Evolutionary conservation across 2,113 vertebrate species (phyloP).

Genomic region (Danionella cerebrum): DNA sequence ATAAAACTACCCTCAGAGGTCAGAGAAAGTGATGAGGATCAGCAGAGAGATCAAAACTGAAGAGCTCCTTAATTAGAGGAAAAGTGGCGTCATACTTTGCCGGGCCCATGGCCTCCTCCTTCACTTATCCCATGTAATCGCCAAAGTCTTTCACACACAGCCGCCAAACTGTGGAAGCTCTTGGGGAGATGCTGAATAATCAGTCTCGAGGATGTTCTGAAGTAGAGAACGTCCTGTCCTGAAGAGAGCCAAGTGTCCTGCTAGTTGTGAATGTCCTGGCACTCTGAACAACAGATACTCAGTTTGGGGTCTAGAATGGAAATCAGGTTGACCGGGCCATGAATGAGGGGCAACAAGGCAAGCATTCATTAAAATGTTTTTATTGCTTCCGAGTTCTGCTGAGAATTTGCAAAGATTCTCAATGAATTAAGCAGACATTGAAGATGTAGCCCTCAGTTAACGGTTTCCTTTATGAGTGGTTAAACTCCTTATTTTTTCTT

Average conservation of each 20-base stretch:
- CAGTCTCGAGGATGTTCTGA: slow-evolving; percentile 10
- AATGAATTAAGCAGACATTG: background rate
- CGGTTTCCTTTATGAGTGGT: too few species aligned
- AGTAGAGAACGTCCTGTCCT: slow-evolving; percentile 1
- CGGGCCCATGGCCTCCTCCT: slow-evolving; percentile 7
- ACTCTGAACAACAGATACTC: slow-evolving; percentile 5
- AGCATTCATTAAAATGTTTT: background rate
- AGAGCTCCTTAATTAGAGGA: slow-evolving; percentile 14
- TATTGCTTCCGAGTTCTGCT: background rate
- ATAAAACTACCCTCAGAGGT: background rate
- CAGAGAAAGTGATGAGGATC: background rate
- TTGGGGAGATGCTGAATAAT: slow-evolving; percentile 14
- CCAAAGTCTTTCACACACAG: slow-evolving; percentile 11
- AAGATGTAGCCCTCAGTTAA: too few species aligned
- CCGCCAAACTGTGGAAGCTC: slow-evolving; percentile 1
- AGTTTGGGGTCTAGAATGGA: slow-evolving; percentile 12
- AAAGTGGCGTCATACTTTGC: slow-evolving; percentile 28
- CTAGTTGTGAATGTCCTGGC: slow-evolving; percentile 6
- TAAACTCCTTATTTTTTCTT: too few species aligned
- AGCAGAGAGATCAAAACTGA: background rate
- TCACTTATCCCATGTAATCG: slow-evolving; percentile 11
- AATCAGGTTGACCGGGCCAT: background rate
- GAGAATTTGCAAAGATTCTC: background rate
- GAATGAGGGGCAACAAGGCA: background rate
- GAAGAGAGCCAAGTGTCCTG: slow-evolving; percentile 23